Base-by-base conservation (phyloP, 2,888 invertebrate species). In the Thyatira batis region DNA sequence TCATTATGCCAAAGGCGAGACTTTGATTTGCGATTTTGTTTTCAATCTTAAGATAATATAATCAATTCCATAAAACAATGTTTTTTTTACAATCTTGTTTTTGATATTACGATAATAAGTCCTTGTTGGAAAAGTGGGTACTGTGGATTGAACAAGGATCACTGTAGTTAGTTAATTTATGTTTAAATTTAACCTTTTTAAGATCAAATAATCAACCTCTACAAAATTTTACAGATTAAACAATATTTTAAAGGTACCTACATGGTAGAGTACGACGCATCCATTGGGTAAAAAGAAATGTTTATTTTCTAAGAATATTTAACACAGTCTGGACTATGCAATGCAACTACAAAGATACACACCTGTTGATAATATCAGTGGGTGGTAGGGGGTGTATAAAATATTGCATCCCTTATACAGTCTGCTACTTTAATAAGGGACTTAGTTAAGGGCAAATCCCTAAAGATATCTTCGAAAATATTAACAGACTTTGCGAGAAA, bases 361-460 rank as follows among this genome's bases (percentile, higher is more conserved):
- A 84, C 82, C 85, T 84, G 85, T 84, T 84, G 82, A 76, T 81
- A 80, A 82, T 77, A 73, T 67, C 76, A 54, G 61, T 62, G 60
- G 70, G 73, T 57, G 65, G 61, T 58, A 33, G 17, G 17, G 23
- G 39, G 17, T 17, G 39, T 39, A 39, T 76, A 63, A 77, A 79
- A 82, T 83, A 82, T 83, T 73, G 69, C 71, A 73, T 66, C 55
- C 71, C 73, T 73, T 71, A 69, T 69, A 62, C 67, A 67, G 58
- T 53, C 71, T 65, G 70, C 67, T 73, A 69, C 75, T 78, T 82
- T 80, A 82, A 80, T 76, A 82, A 76, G 67, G 55, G 53, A 54
- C 54, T 62, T 63, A 54, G 54, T 73, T 82, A 78, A 80, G 73
- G 69, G 43, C 49, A 53, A 56, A 71, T 28, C 28, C 21, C 33